Base-by-base conservation (phyloP, 30 jellyfish, hydroid and myxozoan genomes). In the Chrysaora quinquecirrha region DNA sequence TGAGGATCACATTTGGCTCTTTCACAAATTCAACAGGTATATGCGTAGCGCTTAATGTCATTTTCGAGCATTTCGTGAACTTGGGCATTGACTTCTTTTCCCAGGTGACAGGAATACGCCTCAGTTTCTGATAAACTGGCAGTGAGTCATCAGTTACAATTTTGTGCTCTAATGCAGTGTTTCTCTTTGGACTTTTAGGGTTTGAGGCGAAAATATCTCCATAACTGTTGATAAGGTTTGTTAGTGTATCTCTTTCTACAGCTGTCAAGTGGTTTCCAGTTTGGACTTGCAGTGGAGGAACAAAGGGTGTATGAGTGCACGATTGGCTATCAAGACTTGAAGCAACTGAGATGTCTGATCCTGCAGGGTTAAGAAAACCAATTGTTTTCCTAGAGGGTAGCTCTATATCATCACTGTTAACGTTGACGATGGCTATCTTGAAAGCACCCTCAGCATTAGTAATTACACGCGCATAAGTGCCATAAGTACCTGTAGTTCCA, bases 1-100 rank as follows among this genome's bases (percentile, higher is more conserved):
- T 71, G 82, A 19, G 82, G 82, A 12, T 71, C 68, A 38, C 82
- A 71, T 71, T 71, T 71, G 32, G 22, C 69, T 71, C 82, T 71
- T 71, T 71, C 69, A 38, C 65, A 71, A 27, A 71, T 32, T 30
- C 71, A 71, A 38, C 82, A 71, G 71, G 82, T 71, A 71, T 71
- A 32, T 46, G 34, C 82, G 69, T 71, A 71, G 82, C 82, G 68
- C 68, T 71, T 71, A 71, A 71, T 20, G 29, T 52, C 68, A 25
- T 52, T 52, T 2, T 52, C 29, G 29, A 52, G 68, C 68, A 52
- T 52, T 20, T 52, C 68, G 3, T 52, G 68, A 16, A 52, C 68
- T 25, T 52, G 68, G 6, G 29, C 7, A 20, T 52, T 25, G 29
- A 52, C 68, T 20, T 52, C 29, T 52, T 16, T 52, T 52, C 82